phyloP scores from a whole-genome alignment of 2,888 invertebrate genomes.

The Sinotaia quadrata region DNA sequence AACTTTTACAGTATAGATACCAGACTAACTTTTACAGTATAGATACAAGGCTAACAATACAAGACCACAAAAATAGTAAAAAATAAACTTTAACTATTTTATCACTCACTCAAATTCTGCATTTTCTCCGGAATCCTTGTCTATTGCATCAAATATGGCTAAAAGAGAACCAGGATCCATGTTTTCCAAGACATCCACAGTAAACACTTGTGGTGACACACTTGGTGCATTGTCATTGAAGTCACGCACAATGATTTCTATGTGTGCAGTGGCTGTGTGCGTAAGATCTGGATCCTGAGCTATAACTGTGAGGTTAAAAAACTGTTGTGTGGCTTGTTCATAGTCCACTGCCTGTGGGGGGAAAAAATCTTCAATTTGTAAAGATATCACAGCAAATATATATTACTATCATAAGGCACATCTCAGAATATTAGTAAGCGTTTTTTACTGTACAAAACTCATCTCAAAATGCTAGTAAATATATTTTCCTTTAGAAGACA shows the following conservation, averaged over 20 bases:
- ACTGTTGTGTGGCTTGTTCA: constrained; percentile 54
- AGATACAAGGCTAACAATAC: no score
- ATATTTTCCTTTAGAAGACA: no score
- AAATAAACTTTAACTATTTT: no score
- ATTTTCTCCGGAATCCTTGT: constrained; percentile 92
- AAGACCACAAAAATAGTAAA: no score
- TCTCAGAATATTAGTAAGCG: no score
- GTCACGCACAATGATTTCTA: constrained; percentile 97
- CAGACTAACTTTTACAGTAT: no score
- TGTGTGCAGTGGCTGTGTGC: constrained; percentile 87
- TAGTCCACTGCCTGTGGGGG: constrained; percentile 64
- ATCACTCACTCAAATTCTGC: constrained; percentile 63
- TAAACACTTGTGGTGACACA: constrained; percentile 8
- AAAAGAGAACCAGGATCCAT: constrained; percentile 69
- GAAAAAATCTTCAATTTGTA: no score
- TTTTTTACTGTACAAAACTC: no score
- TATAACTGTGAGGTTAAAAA: constrained; percentile 68
- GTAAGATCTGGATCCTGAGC: constrained; percentile 62
- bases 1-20: no score
- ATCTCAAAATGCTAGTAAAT: no score
- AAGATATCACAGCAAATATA: no score
- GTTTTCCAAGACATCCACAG: constrained; percentile 32
- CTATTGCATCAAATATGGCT: constrained; percentile 94
- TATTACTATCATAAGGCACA: no score
- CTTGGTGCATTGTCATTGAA: constrained; percentile 99